phyloP scores from a whole-genome alignment of 2,888 invertebrate species.

The Malachius bipustulatus region DNA sequence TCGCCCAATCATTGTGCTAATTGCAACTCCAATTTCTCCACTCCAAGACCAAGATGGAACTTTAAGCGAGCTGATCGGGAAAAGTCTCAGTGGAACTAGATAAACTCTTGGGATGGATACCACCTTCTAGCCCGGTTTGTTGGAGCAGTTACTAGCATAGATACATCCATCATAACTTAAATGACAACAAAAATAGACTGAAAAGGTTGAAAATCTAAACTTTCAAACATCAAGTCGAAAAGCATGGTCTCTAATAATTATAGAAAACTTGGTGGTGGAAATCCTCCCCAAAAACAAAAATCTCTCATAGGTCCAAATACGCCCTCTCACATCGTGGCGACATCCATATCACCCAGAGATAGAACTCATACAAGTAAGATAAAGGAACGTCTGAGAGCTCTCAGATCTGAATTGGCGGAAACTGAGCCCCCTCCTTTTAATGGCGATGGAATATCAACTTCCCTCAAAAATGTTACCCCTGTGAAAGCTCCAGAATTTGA shows the following conservation, averaged over 20 bases:
- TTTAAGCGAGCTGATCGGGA: no score
- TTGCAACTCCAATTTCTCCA: no score
- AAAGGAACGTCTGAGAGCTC: slow-evolving; percentile 5
- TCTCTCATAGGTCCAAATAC: no score
- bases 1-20: no score
- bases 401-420: slow-evolving; percentile 5
- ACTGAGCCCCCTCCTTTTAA: slow-evolving; percentile 6
- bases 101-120: no score
- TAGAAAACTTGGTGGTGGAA: slow-evolving; percentile 10
- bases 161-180: no score
- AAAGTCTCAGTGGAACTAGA: no score
- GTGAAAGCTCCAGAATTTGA: slow-evolving; percentile 10
- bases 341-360: slow-evolving; percentile 1
- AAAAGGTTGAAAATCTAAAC: slow-evolving; percentile 14
- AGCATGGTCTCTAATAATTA: slow-evolving; percentile 11
- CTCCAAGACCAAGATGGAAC: no score
- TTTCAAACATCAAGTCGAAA: slow-evolving; percentile 12
- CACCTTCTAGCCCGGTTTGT: no score
- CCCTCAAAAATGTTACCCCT: no score
- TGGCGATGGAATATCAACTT: slow-evolving; percentile 5
- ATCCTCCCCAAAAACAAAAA: slow-evolving; percentile 5
- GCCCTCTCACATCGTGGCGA: slow-evolving; percentile 7
- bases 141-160: no score
- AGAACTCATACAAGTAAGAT: slow-evolving; percentile 5
- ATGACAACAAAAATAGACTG: slow-evolving; percentile 13